phyloP scores from a whole-genome alignment of 2,797 vertebrate species.

The Gorsachius magnificus region DNA sequence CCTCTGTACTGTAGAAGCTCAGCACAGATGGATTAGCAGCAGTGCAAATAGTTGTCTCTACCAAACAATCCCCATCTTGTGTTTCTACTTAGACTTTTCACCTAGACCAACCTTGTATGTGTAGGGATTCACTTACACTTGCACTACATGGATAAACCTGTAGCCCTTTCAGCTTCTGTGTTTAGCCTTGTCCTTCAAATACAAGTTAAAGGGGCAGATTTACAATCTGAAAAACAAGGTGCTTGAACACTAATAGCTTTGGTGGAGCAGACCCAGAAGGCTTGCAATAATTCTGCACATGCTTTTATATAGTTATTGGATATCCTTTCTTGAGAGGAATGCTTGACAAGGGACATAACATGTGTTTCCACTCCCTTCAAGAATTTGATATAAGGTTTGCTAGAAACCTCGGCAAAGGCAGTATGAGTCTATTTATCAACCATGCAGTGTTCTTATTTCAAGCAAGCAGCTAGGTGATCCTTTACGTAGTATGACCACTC shows the following conservation, averaged over 20 bases:
- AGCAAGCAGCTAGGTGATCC: conserved; percentile 7
- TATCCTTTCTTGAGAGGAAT: conserved; percentile 54
- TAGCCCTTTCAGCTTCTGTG: conserved; percentile 3
- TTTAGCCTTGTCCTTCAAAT: conserved; percentile 44
- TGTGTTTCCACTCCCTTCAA: conserved; percentile 29
- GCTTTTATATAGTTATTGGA: conserved; percentile 57
- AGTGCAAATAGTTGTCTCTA: not conserved
- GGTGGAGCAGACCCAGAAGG: conserved; percentile 34
- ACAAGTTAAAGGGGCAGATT: conserved; percentile 40
- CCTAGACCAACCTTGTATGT: not conserved
- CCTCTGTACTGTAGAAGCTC: not conserved
- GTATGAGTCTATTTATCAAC: conserved; percentile 7
- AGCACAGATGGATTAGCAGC: not conserved
- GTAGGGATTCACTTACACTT: not conserved
- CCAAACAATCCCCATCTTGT: not conserved
- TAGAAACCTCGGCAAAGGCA: conserved; percentile 28
- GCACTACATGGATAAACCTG: not conserved
- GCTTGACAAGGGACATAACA: conserved; percentile 60
- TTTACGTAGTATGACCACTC: not conserved
- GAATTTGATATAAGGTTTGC: conserved; percentile 58
- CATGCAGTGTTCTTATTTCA: not conserved
- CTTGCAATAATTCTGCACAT: conserved; percentile 45
- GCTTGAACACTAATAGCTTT: conserved; percentile 34
- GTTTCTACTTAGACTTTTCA: not conserved
- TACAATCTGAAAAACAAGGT: conserved; percentile 56